phyloP scores from a whole-genome alignment of 2,113 vertebrate species.

The Odobenus rosmarus region DNA sequence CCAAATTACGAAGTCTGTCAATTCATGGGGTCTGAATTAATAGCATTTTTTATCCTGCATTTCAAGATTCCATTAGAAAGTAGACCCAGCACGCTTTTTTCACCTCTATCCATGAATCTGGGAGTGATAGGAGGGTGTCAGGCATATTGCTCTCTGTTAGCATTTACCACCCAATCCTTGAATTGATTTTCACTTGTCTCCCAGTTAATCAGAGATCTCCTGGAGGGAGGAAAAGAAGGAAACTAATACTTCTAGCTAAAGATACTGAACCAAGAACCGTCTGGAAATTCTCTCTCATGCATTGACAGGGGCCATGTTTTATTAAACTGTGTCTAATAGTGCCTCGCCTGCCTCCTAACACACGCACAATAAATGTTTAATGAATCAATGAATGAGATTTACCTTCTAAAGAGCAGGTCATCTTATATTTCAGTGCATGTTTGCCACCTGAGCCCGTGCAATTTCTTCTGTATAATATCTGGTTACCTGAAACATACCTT shows the following conservation, averaged over 20 bases:
- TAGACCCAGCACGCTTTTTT: too few relatives aligned
- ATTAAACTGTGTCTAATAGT: background rate
- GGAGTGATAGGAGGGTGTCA: background rate
- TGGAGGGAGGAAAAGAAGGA: background rate
- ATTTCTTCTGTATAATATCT: background rate
- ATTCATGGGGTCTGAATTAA: background rate
- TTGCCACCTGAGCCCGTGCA: background rate
- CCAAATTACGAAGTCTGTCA: background rate
- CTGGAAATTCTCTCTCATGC: background rate
- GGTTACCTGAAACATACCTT: background rate
- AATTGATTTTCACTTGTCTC: constrained; percentile 26
- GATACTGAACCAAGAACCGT: background rate
- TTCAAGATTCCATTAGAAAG: background rate
- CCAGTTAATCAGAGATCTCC: background rate
- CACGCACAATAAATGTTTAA: background rate
- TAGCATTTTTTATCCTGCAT: background rate
- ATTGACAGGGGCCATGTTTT: background rate
- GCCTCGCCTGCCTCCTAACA: background rate
- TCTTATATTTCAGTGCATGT: background rate
- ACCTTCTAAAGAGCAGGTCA: background rate
- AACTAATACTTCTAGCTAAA: background rate
- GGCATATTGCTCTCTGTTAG: background rate
- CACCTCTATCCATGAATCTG: background rate
- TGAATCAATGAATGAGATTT: background rate
- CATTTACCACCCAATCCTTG: background rate